These are phyloP conservation scores for Aramus guarauna DNA, from an alignment of 2,113 vertebrate species.

Conservation along the genomic window DNA sequence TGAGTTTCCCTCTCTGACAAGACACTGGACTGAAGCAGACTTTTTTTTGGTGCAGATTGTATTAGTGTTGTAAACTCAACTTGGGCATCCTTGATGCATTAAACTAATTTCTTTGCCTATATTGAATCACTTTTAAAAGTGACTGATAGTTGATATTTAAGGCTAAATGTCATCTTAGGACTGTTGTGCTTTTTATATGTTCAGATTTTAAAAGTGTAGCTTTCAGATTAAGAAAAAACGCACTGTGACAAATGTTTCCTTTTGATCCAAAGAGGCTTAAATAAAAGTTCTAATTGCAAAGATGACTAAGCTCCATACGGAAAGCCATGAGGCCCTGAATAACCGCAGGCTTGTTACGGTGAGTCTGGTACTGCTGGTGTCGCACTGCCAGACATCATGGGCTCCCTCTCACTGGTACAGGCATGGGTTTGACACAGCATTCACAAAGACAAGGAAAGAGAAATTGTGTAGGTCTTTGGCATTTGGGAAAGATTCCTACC, in stretches of 20 bases:
- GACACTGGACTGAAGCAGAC: background rate
- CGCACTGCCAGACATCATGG: background rate
- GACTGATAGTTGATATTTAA: background rate
- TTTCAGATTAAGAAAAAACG: background rate
- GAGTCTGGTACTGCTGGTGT: background rate
- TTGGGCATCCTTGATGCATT: background rate
- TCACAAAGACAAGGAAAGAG: background rate
- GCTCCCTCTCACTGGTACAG: background rate
- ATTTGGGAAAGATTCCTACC: background rate
- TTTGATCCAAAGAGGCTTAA: background rate
- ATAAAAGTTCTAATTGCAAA: background rate
- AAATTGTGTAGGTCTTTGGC: background rate
- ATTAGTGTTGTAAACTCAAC: background rate
- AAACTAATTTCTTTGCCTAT: background rate
- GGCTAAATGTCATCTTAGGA: background rate
- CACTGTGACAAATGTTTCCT: background rate
- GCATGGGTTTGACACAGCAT: background rate
- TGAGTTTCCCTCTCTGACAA: background rate
- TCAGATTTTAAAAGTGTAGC: background rate
- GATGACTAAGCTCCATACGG: background rate
- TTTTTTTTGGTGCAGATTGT: background rate
- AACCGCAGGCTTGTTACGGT: background rate
- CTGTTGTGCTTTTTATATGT: background rate
- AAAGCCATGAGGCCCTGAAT: background rate
- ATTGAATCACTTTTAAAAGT: background rate